phyloP scores from a whole-genome alignment of 2,797 vertebrate species.

The Morus bassanus region DNA sequence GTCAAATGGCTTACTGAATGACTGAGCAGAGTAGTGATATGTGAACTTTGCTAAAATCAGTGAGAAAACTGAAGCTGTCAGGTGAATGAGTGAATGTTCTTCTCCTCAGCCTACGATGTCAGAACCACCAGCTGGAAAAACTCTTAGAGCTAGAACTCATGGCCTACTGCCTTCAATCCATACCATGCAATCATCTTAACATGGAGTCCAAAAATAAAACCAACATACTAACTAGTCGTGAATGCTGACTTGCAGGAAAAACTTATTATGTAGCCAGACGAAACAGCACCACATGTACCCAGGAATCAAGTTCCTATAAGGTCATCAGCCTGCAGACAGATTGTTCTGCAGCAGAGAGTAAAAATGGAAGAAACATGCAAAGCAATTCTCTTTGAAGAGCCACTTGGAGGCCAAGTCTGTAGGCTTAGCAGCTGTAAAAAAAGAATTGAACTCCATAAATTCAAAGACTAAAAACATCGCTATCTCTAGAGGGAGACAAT shows the following conservation, averaged over 20 bases:
- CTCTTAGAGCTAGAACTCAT: neutral
- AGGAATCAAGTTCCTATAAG: neutral
- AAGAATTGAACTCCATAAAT: neutral
- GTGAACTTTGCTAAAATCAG: neutral
- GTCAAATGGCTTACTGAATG: neutral
- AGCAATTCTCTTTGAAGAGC: neutral
- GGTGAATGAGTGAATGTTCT: neutral
- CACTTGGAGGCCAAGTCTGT: neutral
- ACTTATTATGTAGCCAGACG: rapidly evolving
- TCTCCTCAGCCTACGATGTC: neutral
- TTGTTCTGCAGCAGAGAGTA: neutral
- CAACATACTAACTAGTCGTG: neutral
- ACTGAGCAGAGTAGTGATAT: neutral
- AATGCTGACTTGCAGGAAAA: neutral
- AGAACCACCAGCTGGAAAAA: neutral
- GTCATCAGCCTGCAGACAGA: neutral
- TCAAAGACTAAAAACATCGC: neutral
- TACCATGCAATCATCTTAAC: neutral
- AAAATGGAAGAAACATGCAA: neutral
- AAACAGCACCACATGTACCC: neutral
- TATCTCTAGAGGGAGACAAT: neutral
- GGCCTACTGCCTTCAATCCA: neutral
- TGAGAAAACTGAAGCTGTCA: neutral
- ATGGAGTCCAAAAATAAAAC: neutral
- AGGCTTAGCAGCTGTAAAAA: neutral